A percentile compares a stretch with the other conserved stretches of the same genome.
Evolutionary conservation across 2,888 invertebrate genomes (phyloP).

Genomic region (Cosmopolites sordidus): DNA sequence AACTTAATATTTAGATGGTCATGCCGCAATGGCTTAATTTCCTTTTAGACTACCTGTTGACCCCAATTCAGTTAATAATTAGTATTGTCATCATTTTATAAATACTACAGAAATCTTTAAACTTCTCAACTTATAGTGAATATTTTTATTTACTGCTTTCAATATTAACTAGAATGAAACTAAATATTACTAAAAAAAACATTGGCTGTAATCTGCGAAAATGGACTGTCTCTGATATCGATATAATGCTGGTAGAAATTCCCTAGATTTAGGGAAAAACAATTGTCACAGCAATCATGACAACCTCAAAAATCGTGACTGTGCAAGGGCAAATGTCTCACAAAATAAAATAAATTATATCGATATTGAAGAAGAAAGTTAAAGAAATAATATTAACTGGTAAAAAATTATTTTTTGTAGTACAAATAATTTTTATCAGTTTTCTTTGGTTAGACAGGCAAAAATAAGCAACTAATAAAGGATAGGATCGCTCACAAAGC

Average conservation of each 20-base stretch:
- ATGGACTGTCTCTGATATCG: constrained; percentile 20
- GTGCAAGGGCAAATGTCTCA: constrained; percentile 20
- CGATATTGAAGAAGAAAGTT: constrained; percentile 20
- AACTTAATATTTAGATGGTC: too few relatives aligned
- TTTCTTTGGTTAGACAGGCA: constrained; percentile 13
- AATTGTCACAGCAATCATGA: constrained; percentile 3
- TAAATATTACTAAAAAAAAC: too few relatives aligned
- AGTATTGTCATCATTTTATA: too few relatives aligned
- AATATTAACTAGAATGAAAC: too few relatives aligned
- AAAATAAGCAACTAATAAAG: constrained; percentile 25
- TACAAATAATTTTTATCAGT: background rate
- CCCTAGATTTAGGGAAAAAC: constrained; percentile 25
- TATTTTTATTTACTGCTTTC: too few relatives aligned
- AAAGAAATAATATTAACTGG: constrained; percentile 5
- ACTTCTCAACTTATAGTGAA: too few relatives aligned
- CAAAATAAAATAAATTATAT: constrained; percentile 19
- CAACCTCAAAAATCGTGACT: constrained; percentile 1
- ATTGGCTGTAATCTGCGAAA: background rate
- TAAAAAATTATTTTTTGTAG: too few relatives aligned
- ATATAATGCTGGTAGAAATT: constrained; percentile 19
- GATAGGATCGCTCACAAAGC: constrained; percentile 25
- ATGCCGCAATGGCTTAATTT: too few relatives aligned
- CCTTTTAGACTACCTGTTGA: too few relatives aligned
- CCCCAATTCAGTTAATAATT: too few relatives aligned
- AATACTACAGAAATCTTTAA: too few relatives aligned